These are phyloP conservation scores for Polia nebulosa DNA, from an alignment of 2,888 invertebrate genomes.

Conservation along the genomic window DNA sequence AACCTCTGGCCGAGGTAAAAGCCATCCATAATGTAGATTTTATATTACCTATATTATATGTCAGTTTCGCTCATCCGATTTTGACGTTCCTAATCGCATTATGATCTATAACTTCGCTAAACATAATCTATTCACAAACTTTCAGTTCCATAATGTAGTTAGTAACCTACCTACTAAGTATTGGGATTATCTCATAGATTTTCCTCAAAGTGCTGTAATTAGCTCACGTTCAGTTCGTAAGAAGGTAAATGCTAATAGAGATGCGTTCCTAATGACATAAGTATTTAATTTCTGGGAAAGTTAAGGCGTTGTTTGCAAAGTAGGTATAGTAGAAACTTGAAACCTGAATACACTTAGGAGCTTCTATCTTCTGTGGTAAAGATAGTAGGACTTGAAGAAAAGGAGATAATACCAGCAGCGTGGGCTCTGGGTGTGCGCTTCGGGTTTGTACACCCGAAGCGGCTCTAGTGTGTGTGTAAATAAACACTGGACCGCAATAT, in stretches of 20 bases:
- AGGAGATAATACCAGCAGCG: no score
- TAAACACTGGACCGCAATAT: no score
- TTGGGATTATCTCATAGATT: conserved; percentile 8
- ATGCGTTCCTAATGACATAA: background rate
- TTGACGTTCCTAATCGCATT: conserved; percentile 3
- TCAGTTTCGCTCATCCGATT: background rate
- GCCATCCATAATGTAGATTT: no score
- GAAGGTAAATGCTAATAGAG: conserved; percentile 9
- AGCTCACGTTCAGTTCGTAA: conserved; percentile 23
- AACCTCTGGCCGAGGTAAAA: no score
- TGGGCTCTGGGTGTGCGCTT: no score
- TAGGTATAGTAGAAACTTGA: background rate
- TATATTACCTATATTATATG: no score
- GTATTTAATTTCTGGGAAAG: background rate
- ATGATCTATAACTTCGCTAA: background rate
- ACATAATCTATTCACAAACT: conserved; percentile 12
- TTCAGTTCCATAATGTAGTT: conserved; percentile 6
- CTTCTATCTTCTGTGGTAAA: no score
- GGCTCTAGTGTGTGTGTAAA: no score
- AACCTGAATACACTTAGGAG: background rate
- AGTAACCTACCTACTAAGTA: background rate
- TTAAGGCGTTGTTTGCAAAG: background rate
- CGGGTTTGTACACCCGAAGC: no score
- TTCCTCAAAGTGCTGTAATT: conserved; percentile 25
- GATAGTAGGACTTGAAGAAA: no score